These are phyloP conservation scores for Patella pellucida DNA, from an alignment of 2,888 invertebrate species.

Conservation along the genomic window DNA sequence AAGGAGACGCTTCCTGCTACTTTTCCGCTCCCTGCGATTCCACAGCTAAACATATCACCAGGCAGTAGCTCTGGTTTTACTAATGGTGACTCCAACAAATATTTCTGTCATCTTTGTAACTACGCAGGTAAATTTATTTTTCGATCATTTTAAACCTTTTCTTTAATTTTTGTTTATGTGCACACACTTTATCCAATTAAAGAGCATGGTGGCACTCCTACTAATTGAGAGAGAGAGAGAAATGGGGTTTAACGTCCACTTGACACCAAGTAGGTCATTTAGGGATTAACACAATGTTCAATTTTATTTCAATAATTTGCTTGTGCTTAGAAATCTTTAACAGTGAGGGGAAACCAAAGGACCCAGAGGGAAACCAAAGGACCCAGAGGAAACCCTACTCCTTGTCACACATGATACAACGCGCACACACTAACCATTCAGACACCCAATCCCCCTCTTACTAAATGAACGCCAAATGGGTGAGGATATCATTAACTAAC, in stretches of 20 bases:
- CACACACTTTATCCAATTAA: no score
- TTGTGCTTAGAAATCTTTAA: no score
- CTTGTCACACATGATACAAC: no score
- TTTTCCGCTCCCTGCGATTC: conserved; percentile 18
- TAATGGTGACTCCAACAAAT: conserved; percentile 28
- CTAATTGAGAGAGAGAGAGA: neutral
- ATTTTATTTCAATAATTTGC: no score
- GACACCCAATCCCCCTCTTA: neutral
- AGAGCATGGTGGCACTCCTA: neutral
- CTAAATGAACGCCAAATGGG: neutral
- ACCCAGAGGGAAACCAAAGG: no score
- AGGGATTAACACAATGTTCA: no score
- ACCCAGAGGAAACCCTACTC: no score
- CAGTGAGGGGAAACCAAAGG: no score
- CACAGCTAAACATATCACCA: conserved; percentile 11
- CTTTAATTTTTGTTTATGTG: no score
- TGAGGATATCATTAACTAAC: neutral
- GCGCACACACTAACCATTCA: neutral
- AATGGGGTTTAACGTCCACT: no score
- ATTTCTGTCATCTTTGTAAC: conserved; percentile 74
- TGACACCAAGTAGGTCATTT: no score
- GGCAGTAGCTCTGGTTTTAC: neutral
- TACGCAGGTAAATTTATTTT: conserved; percentile 66
- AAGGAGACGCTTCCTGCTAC: neutral
- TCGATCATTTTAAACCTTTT: no score